phyloP scores from a whole-genome alignment of 2,888 invertebrate species.

The Hydroisotoma schaefferi region DNA sequence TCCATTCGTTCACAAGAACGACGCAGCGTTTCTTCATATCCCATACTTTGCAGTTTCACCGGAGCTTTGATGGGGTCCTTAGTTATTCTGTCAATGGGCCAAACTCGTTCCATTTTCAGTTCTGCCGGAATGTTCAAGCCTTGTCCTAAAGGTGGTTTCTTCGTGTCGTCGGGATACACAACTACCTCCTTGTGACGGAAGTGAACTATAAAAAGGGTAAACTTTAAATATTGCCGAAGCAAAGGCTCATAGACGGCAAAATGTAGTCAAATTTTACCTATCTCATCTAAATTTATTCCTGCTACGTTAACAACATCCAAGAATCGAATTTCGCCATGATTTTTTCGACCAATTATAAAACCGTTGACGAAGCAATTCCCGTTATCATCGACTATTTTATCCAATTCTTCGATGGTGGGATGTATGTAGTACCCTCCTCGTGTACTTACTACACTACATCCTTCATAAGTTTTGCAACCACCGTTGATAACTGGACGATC shows the following conservation, averaged over 20 bases:
- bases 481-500: background rate
- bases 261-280: conserved; percentile 59
- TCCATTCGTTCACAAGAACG: conserved; percentile 36
- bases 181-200: conserved; percentile 92
- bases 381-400: conserved; percentile 66
- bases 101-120: conserved; percentile 82
- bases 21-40: conserved; percentile 38
- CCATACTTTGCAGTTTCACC: conserved; percentile 25
- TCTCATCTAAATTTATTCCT: conserved; percentile 78
- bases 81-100: conserved; percentile 76
- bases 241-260: background rate
- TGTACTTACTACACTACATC: conserved; percentile 65
- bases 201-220: conserved; percentile 62
- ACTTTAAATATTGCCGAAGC: background rate
- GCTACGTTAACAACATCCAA: conserved; percentile 79
- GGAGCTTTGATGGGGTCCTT: conserved; percentile 20
- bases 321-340: conserved; percentile 87
- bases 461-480: background rate
- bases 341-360: conserved; percentile 81
- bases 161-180: conserved; percentile 80
- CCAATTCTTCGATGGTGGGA: conserved; percentile 77
- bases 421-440: conserved; percentile 87
- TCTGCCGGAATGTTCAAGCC: conserved; percentile 88
- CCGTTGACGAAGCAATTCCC: conserved; percentile 79
- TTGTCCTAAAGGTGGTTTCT: conserved; percentile 81